Evolutionary conservation across 2,797 vertebrate genomes (phyloP).

Genomic region (Bovichtus variegatus): DNA sequence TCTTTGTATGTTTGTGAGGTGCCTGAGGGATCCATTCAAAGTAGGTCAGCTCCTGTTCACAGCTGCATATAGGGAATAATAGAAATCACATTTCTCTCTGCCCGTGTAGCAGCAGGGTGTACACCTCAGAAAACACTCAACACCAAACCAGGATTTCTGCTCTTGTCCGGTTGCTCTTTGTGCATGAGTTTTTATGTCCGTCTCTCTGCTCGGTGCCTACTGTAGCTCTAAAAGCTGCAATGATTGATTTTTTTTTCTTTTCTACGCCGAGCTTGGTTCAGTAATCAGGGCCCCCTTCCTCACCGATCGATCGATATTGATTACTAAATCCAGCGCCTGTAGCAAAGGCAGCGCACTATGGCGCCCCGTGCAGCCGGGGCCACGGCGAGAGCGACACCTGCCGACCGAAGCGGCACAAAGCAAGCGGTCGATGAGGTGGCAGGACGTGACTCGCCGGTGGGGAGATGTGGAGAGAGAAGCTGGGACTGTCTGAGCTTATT

Average conservation of each 20-base stretch:
- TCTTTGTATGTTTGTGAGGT: conserved; percentile 6
- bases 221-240: conserved; percentile 89
- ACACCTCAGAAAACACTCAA: conserved; percentile 63
- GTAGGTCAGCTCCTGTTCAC: conserved; percentile 53
- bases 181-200: conserved; percentile 77
- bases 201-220: conserved; percentile 81
- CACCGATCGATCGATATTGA: conserved; percentile 89
- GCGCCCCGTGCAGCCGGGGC: conserved; percentile 70
- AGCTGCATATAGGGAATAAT: conserved; percentile 28
- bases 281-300: conserved; percentile 90
- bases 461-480: conserved; percentile 28
- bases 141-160: conserved; percentile 61
- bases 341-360: conserved; percentile 82
- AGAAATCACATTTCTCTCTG: conserved; percentile 48
- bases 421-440: conserved; percentile 57
- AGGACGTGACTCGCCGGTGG: conserved; percentile 55
- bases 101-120: conserved; percentile 55
- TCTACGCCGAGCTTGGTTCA: conserved; percentile 87
- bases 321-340: conserved; percentile 88
- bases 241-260: conserved; percentile 86
- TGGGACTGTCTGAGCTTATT: conserved; percentile 26
- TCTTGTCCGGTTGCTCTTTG: conserved; percentile 75
- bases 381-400: conserved; percentile 84
- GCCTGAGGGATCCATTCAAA: conserved; percentile 51
- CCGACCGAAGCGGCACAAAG: conserved; percentile 65